Percentiles rank a stretch among this genome's conserved stretches.
Evolutionary conservation across 2,113 vertebrate species (phyloP).

Genomic region (Merops nubicus): DNA sequence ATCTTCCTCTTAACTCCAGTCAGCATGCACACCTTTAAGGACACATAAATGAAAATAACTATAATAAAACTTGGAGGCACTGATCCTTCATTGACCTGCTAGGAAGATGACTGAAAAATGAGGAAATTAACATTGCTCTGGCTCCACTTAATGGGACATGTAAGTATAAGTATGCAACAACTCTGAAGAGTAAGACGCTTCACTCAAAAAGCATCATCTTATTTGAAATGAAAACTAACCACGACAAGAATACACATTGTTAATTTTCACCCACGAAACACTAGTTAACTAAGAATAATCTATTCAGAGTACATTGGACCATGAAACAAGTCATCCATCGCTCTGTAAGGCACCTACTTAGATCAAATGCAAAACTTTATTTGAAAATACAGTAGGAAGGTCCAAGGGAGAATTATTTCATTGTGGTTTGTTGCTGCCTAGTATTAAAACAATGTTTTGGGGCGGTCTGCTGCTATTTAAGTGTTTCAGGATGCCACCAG

Average conservation of each 20-base stretch:
- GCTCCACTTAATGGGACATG: background rate
- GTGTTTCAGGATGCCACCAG: background rate
- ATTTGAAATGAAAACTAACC: background rate
- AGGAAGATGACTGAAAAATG: background rate
- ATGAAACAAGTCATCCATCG: background rate
- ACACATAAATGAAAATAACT: background rate
- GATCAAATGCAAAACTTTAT: background rate
- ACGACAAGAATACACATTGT: background rate
- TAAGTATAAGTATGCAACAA: background rate
- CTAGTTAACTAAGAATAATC: background rate
- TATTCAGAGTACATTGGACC: background rate
- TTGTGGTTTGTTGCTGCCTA: background rate
- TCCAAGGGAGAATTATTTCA: background rate
- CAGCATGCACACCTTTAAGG: background rate
- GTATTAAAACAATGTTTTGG: background rate
- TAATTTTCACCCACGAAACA: background rate
- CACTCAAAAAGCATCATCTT: background rate
- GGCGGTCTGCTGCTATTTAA: background rate
- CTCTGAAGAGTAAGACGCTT: background rate
- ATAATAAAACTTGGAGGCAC: background rate
- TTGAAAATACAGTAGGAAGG: background rate
- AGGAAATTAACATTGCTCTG: conserved; percentile 28
- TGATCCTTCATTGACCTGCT: background rate
- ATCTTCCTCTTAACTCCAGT: conserved; percentile 2
- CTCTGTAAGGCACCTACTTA: background rate